A percentile compares a stretch with the other conserved stretches of the same genome.
These are phyloP conservation scores for Harlomillsia oculata DNA, from an alignment of 1,140 invertebrate species.

Conservation along the genomic window DNA sequence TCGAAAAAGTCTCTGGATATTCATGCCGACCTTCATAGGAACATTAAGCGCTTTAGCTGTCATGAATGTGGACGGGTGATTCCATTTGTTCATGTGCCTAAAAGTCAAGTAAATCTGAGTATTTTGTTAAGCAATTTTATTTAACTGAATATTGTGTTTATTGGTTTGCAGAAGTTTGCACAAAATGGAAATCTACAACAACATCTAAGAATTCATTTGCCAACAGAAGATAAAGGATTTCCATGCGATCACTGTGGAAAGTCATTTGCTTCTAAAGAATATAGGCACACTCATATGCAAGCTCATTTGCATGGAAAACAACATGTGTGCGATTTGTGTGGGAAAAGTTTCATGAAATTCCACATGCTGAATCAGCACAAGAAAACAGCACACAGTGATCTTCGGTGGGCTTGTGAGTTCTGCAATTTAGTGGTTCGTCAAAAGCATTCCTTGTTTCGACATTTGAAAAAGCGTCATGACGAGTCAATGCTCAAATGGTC, in stretches of 20 bases:
- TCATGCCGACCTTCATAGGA: slow-evolving; percentile 37
- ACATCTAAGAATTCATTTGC: slow-evolving; percentile 17
- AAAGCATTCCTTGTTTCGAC: slow-evolving; percentile 42
- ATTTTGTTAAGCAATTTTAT: background rate
- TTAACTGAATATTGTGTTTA: background rate
- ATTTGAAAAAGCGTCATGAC: slow-evolving; percentile 43
- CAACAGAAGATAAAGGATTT: slow-evolving; percentile 25
- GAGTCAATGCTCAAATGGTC: slow-evolving; percentile 35
- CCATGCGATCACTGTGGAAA: slow-evolving; percentile 39
- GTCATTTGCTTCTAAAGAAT: slow-evolving; percentile 43
- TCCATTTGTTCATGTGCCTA: background rate
- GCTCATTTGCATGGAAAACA: slow-evolving; percentile 37
- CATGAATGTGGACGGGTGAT: slow-evolving; percentile 43
- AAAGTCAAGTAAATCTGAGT: slow-evolving; percentile 4
- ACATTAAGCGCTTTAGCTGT: slow-evolving; percentile 42
- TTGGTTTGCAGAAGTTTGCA: slow-evolving; percentile 17
- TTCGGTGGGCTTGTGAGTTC: slow-evolving; percentile 43
- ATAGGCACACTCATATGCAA: slow-evolving; percentile 41
- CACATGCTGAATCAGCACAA: slow-evolving; percentile 43
- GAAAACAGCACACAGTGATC: slow-evolving; percentile 41
- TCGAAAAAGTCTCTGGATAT: slow-evolving; percentile 45
- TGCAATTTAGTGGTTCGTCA: slow-evolving; percentile 40
- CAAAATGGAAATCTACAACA: slow-evolving; percentile 24
- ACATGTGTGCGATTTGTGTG: slow-evolving; percentile 39
- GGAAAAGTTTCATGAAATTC: slow-evolving; percentile 42